Evolutionary conservation across 1,140 invertebrate genomes (phyloP).

Genomic region (Bombyx mori): ASM3026992v2 NC_085132.1:11219001-11219500

Average conservation of each 20-base stretch:
- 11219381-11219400: slow-evolving; percentile 73
- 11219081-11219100: slow-evolving; percentile 30
- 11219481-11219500: slow-evolving; percentile 78
- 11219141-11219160: slow-evolving; percentile 18
- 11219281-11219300: slow-evolving; percentile 79
- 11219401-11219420: slow-evolving; percentile 77
- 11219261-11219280: slow-evolving; percentile 79
- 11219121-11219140: slow-evolving; percentile 15
- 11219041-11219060: slow-evolving; percentile 24
- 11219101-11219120: slow-evolving; percentile 22
- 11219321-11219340: slow-evolving; percentile 74
- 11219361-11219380: slow-evolving; percentile 70
- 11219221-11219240: slow-evolving; percentile 12
- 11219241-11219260: slow-evolving; percentile 74
- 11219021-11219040: slow-evolving; percentile 12
- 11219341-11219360: slow-evolving; percentile 79
- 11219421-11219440: slow-evolving; percentile 77
- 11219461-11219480: slow-evolving; percentile 77
- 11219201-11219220: slow-evolving; percentile 15
- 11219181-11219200: slow-evolving; percentile 18
- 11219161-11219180: slow-evolving; percentile 4
- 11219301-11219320: slow-evolving; percentile 78
- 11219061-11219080: slow-evolving; percentile 26
- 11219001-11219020: slow-evolving; percentile 3
- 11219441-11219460: slow-evolving; percentile 79